Evolutionary conservation across 2,888 invertebrate genomes (phyloP).

Genomic region (Scaptomyza tumidula): DNA sequence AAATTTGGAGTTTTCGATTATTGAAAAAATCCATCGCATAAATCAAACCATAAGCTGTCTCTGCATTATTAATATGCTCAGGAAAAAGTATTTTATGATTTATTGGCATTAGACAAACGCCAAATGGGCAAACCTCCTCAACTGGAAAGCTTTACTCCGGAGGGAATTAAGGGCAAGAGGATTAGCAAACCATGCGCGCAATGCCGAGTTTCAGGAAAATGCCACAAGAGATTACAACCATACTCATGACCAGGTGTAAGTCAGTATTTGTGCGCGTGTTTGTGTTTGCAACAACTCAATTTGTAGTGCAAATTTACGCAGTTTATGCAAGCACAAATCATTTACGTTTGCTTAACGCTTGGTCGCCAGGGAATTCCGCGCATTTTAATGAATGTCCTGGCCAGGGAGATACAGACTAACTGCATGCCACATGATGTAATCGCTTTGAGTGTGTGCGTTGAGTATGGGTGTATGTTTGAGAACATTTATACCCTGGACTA

Average conservation of each 20-base stretch:
- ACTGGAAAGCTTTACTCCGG: neutral
- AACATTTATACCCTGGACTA: neutral
- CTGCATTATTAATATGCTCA: slow-evolving; percentile 69
- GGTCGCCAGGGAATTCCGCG: slow-evolving; percentile 20
- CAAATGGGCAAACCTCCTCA: slow-evolving; percentile 22
- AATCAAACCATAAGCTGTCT: slow-evolving; percentile 67
- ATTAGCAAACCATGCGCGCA: slow-evolving; percentile 22
- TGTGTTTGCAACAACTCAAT: slow-evolving; percentile 67
- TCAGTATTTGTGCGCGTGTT: slow-evolving; percentile 33
- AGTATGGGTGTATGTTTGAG: neutral
- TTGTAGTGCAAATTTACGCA: slow-evolving; percentile 65
- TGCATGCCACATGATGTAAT: slow-evolving; percentile 47
- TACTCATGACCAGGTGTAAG: slow-evolving; percentile 22
- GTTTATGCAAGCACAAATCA: slow-evolving; percentile 65
- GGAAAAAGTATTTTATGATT: slow-evolving; percentile 61
- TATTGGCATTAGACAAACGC: slow-evolving; percentile 60
- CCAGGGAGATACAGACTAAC: slow-evolving; percentile 12
- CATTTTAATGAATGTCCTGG: slow-evolving; percentile 51
- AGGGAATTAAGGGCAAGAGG: neutral
- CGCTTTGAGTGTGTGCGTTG: slow-evolving; percentile 15
- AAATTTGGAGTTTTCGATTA: slow-evolving; percentile 28
- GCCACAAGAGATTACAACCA: slow-evolving; percentile 52
- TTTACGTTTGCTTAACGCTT: slow-evolving; percentile 34
- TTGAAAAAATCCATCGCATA: slow-evolving; percentile 52
- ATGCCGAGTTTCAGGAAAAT: slow-evolving; percentile 6